Percentiles rank a stretch among this genome's conserved stretches.
These are phyloP conservation scores for Nymphalis urticae DNA, from an alignment of 2,888 invertebrate genomes.

Conservation along the genomic window DNA sequence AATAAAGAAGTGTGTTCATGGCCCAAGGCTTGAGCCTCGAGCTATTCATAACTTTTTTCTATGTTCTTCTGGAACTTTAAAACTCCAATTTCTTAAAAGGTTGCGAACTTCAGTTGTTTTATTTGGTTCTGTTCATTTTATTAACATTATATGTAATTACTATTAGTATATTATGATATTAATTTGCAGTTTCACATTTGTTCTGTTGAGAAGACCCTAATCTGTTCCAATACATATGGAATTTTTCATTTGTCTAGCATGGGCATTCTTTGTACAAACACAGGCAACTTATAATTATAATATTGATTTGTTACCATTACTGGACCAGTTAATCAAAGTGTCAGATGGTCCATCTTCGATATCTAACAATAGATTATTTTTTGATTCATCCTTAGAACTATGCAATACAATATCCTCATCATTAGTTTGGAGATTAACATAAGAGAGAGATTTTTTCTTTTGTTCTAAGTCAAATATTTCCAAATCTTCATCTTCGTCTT, in stretches of 20 bases:
- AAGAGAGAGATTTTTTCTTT: slow-evolving; percentile 72
- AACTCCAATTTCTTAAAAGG: no score
- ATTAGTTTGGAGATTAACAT: slow-evolving; percentile 68
- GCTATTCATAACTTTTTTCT: no score
- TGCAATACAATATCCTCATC: slow-evolving; percentile 67
- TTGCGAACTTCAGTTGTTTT: no score
- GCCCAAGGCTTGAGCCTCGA: no score
- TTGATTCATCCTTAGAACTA: slow-evolving; percentile 49
- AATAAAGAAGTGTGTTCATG: no score
- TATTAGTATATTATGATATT: no score
- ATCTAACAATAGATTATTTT: slow-evolving; percentile 67
- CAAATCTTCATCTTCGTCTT: slow-evolving; percentile 75
- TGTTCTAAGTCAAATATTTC: slow-evolving; percentile 77
- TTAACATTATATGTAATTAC: no score
- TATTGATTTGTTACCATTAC: slow-evolving; percentile 67
- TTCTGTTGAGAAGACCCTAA: no score
- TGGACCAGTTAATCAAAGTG: slow-evolving; percentile 70
- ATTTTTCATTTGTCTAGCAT: slow-evolving; percentile 18
- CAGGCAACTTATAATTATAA: slow-evolving; percentile 53
- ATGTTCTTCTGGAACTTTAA: no score
- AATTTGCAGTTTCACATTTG: no score
- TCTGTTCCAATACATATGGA: background rate
- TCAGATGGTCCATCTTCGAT: slow-evolving; percentile 69
- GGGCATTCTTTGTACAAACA: background rate
- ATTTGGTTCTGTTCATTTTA: no score